These are phyloP conservation scores for Cololabis saira DNA, from an alignment of 2,113 vertebrate genomes.

Conservation along the genomic window DNA sequence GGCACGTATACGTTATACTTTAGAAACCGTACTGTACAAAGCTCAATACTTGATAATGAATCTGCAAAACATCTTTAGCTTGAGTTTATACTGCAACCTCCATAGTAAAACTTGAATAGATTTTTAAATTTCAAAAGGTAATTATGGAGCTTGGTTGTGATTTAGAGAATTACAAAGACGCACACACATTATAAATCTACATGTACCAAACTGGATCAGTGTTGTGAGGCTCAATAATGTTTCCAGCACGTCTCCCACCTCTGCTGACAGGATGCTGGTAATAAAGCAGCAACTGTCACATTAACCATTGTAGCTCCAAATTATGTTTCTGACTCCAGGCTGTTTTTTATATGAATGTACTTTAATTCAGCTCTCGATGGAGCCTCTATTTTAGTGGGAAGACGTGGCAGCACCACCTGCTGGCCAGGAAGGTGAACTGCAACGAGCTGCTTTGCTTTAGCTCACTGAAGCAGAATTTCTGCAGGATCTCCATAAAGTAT, in stretches of 20 bases:
- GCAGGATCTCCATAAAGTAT: background rate
- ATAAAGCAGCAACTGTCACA: constrained; percentile 18
- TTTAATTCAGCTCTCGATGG: background rate
- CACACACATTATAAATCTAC: too few relatives aligned
- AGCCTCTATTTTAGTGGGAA: background rate
- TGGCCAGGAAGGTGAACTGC: constrained; percentile 27
- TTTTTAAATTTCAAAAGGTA: too few relatives aligned
- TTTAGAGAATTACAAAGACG: too few relatives aligned
- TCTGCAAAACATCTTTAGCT: too few relatives aligned
- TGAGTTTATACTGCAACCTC: too few relatives aligned
- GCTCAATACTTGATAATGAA: too few relatives aligned
- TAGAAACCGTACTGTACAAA: too few relatives aligned
- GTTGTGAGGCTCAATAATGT: background rate
- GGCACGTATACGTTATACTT: too few relatives aligned
- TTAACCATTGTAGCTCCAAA: constrained; percentile 6
- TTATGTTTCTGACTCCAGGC: background rate
- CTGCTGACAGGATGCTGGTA: background rate
- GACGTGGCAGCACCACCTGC: constrained; percentile 4
- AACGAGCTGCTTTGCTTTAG: background rate
- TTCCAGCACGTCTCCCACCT: background rate
- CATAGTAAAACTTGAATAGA: too few relatives aligned
- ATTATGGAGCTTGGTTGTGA: too few relatives aligned
- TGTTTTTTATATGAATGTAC: background rate
- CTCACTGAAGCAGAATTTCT: background rate
- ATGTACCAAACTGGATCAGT: background rate